Conservation (phyloP, 2,113 vertebrate genomes). For the Oreotrochilus melanogaster region DNA sequence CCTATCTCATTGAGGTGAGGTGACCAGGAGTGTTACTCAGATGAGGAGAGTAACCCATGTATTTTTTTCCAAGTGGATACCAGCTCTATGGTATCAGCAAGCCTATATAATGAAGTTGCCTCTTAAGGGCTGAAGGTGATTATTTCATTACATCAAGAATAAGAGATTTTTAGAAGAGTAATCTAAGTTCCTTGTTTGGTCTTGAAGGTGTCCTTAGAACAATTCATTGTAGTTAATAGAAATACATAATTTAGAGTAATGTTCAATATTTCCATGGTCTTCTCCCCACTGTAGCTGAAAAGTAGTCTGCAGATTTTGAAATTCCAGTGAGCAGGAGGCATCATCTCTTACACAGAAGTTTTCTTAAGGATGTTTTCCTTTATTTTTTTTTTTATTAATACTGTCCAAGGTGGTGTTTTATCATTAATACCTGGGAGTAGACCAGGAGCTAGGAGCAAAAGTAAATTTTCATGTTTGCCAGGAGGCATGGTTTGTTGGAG, state of each 20-base stretch:
- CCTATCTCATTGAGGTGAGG: not conserved
- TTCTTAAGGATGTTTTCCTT: not conserved
- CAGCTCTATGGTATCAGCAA: not conserved
- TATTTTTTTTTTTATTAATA: not conserved
- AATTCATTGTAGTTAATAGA: not conserved
- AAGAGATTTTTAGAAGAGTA: not conserved
- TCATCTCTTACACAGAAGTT: not conserved
- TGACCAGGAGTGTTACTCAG: not conserved
- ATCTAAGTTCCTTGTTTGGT: not conserved
- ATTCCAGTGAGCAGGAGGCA: not conserved
- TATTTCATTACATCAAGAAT: not conserved
- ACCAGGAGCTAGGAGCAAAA: not conserved
- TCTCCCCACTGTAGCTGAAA: not conserved
- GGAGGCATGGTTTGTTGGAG: not conserved
- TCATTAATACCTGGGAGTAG: not conserved
- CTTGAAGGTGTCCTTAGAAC: not conserved
- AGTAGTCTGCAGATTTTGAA: not conserved
- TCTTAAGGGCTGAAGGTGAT: not conserved
- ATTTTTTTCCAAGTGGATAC: not conserved
- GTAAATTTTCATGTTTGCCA: not conserved
- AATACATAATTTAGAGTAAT: fast-evolving
- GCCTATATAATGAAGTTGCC: not conserved
- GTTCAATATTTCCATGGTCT: not conserved
- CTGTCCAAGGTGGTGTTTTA: not conserved
- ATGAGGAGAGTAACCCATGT: not conserved